Evolutionary conservation across 2,888 invertebrate genomes (phyloP), one percentile per base, ranked within the genome.

Genomic region (Beris chalybata): DNA sequence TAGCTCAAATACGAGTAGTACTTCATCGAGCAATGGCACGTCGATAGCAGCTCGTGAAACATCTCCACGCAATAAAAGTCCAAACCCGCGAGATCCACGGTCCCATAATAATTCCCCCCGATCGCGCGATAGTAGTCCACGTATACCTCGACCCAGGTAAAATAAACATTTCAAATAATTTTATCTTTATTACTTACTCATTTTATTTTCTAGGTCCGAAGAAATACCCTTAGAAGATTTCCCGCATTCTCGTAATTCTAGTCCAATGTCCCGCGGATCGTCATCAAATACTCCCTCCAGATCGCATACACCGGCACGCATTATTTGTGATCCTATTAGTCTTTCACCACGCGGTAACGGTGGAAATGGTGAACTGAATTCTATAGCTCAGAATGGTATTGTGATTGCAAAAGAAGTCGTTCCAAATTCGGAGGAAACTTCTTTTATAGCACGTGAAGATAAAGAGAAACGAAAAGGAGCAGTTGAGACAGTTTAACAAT

Each of bases 181-280:
- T 44, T 13, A 15, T 69, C 29, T 3, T 11, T 47, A 38, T 3
- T 47, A 32, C 11, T n/a, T 58, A 22, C 22, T 22, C 3, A 44
- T 58, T n/a, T 52, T 43, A n/a, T 48, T 13, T 59, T 59, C 5
- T 53, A 80, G 80, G 29, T 90, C 89, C 30, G 89, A 92, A 75
- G 92, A 92, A 73, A 93, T 93, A 54, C 92, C 92, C 0, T 78
- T 93, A 50, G 92, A 92, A 74, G 87, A 92, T 70, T 91, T 93
- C 74, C 86, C 87, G 70, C 84, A 85, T 69, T 83, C 84, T 4
- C 81, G 85, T 0, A 82, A 82, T 55, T 81, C 83, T 30, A 79
- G 83, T 69, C 82, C 82, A 6, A 82, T 76, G 59, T 74, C 78
- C 0, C 74, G 76, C 6, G 69, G 72, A 30, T 58, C 58, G n/a